phyloP scores from a whole-genome alignment of 2,797 vertebrate genomes.

The Discoglossus pictus region DNA sequence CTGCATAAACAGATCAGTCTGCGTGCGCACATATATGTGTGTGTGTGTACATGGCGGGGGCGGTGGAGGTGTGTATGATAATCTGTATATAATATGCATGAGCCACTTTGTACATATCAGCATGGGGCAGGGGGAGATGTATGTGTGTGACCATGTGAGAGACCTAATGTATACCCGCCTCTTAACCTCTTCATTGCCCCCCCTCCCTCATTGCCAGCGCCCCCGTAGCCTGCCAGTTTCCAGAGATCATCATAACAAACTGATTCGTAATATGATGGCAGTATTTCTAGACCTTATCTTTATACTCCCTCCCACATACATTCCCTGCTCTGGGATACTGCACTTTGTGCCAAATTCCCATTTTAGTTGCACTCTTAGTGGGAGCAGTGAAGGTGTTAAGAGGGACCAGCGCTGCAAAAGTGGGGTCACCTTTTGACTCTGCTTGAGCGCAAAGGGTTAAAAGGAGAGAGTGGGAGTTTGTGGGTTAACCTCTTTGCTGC shows the following conservation, averaged over 20 bases:
- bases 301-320: neutral
- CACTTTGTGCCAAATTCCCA: neutral
- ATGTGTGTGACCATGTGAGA: conserved; percentile 14
- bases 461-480: conserved; percentile 5
- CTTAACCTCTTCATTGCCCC: conserved; percentile 11
- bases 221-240: conserved; percentile 20
- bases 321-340: neutral
- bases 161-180: neutral
- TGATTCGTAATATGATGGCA: neutral
- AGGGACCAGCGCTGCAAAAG: neutral
- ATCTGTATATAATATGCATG: conserved; percentile 46
- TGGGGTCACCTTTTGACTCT: neutral
- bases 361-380: neutral
- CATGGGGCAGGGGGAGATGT: conserved; percentile 27
- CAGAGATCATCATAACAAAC: neutral
- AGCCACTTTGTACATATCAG: conserved; percentile 39
- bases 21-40: conserved; percentile 2
- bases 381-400: neutral
- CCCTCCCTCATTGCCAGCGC: no score
- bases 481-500: neutral
- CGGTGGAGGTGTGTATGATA: conserved; percentile 31
- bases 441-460: conserved; percentile 17
- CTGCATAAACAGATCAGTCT: conserved; percentile 10
- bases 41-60: neutral
- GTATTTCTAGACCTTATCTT: neutral